phyloP scores from a whole-genome alignment of 2,113 vertebrate species.

The Lophotis ruficrista region DNA sequence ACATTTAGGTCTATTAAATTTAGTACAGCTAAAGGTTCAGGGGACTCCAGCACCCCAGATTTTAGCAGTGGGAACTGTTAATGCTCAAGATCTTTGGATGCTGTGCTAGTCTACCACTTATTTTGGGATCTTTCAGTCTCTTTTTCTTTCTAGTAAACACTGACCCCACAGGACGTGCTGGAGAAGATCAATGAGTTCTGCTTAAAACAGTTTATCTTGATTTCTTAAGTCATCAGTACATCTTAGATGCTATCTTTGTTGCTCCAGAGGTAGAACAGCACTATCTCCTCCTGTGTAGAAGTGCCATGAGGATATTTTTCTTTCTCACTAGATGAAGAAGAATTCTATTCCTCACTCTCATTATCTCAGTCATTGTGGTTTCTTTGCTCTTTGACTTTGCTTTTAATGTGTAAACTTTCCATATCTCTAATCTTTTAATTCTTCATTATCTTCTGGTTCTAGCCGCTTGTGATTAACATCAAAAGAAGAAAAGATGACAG shows the following conservation, averaged over 20 bases:
- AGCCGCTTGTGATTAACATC: slow-evolving; percentile 16
- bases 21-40: not conserved
- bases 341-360: not conserved
- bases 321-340: not conserved
- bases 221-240: not conserved
- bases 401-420: not conserved
- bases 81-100: not conserved
- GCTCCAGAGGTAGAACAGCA: not conserved
- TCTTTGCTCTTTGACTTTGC: not conserved
- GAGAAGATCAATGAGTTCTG: not conserved
- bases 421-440: slow-evolving; percentile 2
- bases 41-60: not conserved
- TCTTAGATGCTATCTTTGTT: not conserved
- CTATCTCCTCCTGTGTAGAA: not conserved
- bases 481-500: slow-evolving; percentile 32
- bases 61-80: not conserved
- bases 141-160: not conserved
- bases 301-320: not conserved
- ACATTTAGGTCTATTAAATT: not conserved
- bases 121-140: not conserved
- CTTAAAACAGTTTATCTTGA: not conserved
- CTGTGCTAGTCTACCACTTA: not conserved
- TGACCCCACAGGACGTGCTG: not conserved
- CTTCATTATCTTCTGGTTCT: slow-evolving; percentile 9
- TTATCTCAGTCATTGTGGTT: not conserved